These are phyloP conservation scores for Leptothorax acervorum DNA, from an alignment of 2,888 invertebrate genomes.

Conservation along the genomic window DNA sequence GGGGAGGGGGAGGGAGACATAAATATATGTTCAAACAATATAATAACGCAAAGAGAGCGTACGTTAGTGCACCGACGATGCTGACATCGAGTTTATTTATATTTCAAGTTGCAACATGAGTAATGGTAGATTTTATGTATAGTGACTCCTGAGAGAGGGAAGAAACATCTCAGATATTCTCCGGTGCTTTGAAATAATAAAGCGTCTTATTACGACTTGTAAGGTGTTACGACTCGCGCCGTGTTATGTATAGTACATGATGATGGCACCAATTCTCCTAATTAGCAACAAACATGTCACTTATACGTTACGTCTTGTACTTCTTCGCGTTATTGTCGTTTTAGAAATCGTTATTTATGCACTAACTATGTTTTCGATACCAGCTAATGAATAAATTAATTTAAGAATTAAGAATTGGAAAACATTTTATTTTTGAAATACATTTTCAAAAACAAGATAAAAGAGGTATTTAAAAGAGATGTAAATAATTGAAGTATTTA, in stretches of 20 bases:
- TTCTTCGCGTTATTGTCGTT: neutral
- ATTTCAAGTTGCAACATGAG: constrained; percentile 43
- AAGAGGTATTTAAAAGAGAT: neutral
- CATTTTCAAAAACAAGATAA: neutral
- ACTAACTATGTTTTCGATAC: neutral
- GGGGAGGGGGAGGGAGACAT: neutral
- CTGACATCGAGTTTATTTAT: constrained; percentile 48
- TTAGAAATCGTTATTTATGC: neutral
- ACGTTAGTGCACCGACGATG: constrained; percentile 14
- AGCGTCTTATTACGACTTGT: constrained; percentile 44
- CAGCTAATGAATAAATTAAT: constrained; percentile 2
- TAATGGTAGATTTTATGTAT: constrained; percentile 47
- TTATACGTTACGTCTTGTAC: neutral
- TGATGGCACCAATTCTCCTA: constrained; percentile 21
- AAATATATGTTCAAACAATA: constrained; percentile 14
- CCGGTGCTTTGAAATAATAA: constrained; percentile 35
- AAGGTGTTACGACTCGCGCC: constrained; percentile 22
- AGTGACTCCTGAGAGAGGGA: constrained; percentile 9
- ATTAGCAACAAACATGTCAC: constrained; percentile 38
- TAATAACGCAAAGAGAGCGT: constrained; percentile 11
- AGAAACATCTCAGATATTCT: constrained; percentile 2
- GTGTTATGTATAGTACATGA: neutral
- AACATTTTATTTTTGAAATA: neutral
- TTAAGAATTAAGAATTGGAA: neutral
- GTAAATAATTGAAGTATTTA: neutral